Base-by-base conservation (phyloP, 2,888 invertebrate genomes). In the Anoplius nigerrimus region DNA sequence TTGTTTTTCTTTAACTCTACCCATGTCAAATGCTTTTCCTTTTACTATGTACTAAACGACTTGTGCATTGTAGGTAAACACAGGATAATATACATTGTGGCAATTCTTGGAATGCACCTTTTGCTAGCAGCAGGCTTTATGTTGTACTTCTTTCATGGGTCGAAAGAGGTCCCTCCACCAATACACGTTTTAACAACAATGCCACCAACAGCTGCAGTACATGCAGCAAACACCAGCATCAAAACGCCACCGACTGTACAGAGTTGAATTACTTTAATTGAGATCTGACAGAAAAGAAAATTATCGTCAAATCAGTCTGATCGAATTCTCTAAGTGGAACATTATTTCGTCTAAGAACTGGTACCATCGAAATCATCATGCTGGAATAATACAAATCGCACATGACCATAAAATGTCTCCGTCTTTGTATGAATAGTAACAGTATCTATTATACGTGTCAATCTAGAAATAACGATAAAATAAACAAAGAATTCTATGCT, bases 101-200 rank as follows among this genome's bases (percentile, higher is more conserved):
- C 92, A 24, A 94, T 98, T 56, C 86, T 96, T 57, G 90, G 92
- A 18, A 93, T 95, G 72, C 98, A 98, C 88, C 92, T 96, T 58
- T 87, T 96, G 18, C 88, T 98, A 27, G 97, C 97, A 0, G 92
- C 94, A 27, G 96, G 97, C 13, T 97, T 98, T 86, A 95, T 96
- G 94, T 83, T 94, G 68, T 94, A 93, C 82, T 95, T 95, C 88
- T 95, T 95, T 80, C 93, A 94, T 82, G 92, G 90, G 1, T 70
- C 74, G 1, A 74, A 67, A 2, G 34, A 21, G 18, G 20, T 13
- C n/a, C n/a, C 2, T 8, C 18, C 48, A 4, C 48, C 45, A 11
- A 24, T 6, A 16, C 22, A 46, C n/a, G 1, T 46, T 20, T 34
- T 43, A 56, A 42, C 56, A 18, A 18, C 20, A n/a, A 8, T 15